Percentiles rank a stretch among this genome's conserved stretches.
These are phyloP conservation scores for Apomyelois bistriatella DNA, from an alignment of 2,888 invertebrate genomes.

Conservation along the genomic window DNA sequence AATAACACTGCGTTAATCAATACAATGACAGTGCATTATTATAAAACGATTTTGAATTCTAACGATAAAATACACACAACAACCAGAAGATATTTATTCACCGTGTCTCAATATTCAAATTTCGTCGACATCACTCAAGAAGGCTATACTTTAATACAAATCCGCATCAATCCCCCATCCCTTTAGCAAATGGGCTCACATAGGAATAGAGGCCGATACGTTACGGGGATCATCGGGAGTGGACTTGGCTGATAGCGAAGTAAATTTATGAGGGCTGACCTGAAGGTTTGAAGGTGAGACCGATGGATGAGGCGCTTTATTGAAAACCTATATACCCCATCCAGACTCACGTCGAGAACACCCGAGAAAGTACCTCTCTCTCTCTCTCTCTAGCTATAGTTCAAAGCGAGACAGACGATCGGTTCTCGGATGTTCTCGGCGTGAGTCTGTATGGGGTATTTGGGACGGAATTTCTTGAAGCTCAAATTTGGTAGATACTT, in stretches of 20 bases:
- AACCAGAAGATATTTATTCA: too few species aligned
- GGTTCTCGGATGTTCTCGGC: too few species aligned
- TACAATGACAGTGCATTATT: too few species aligned
- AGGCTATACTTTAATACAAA: background rate
- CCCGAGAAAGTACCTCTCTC: too few species aligned
- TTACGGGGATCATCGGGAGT: slow-evolving; percentile 48
- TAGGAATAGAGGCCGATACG: slow-evolving; percentile 46
- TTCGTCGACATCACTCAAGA: background rate
- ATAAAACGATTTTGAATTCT: too few species aligned
- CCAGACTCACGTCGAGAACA: too few species aligned
- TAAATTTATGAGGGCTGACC: slow-evolving; percentile 30
- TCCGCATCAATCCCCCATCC: slow-evolving; percentile 29
- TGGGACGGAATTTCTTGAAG: too few species aligned
- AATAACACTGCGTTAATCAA: too few species aligned
- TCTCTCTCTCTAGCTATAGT: too few species aligned
- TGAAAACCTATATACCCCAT: background rate
- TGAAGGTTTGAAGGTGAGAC: background rate
- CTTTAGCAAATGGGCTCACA: slow-evolving; percentile 44
- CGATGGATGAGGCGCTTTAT: background rate
- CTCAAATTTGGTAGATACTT: too few species aligned
- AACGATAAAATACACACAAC: too few species aligned
- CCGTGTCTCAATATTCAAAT: background rate
- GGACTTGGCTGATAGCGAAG: slow-evolving; percentile 30
- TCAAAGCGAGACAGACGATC: too few species aligned
- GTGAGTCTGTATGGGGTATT: background rate